Percentiles rank a stretch among this genome's conserved stretches.
Evolutionary conservation across 2,113 vertebrate genomes (phyloP).

Genomic region (Pomatorhinus ruficollis): DNA sequence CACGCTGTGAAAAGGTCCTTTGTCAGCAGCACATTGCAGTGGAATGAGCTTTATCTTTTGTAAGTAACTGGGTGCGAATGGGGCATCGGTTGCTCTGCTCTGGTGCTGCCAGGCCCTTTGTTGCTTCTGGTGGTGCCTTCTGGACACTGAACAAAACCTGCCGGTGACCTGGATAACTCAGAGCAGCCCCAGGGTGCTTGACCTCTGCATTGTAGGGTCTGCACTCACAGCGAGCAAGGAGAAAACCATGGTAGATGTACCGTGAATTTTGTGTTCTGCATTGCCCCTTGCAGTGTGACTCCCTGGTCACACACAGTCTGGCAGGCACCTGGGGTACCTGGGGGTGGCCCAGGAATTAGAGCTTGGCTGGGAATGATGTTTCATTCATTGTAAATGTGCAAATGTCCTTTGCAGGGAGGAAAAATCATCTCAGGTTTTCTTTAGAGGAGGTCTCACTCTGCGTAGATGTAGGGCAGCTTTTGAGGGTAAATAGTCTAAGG

Average conservation of each 20-base stretch:
- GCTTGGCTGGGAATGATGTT: background rate
- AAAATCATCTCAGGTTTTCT: background rate
- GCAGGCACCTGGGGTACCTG: background rate
- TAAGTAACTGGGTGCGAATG: background rate
- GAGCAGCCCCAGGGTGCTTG: background rate
- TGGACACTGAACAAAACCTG: background rate
- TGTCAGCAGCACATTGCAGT: background rate
- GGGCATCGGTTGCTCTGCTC: background rate
- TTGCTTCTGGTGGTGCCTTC: background rate
- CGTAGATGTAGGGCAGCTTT: background rate
- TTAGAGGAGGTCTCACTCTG: background rate
- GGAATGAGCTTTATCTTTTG: background rate
- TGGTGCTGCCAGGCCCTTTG: background rate
- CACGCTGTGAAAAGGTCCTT: background rate
- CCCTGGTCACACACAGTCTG: background rate
- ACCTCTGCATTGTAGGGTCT: background rate
- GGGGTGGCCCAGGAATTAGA: background rate
- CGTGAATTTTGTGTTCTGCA: accelerated
- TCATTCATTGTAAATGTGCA: background rate
- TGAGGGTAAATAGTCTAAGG: background rate
- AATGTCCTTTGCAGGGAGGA: background rate
- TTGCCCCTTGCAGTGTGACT: background rate
- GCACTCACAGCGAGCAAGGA: accelerated
- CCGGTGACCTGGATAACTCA: background rate
- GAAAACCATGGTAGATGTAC: background rate